Evolutionary conservation across 2,113 vertebrate genomes (phyloP), one percentile per base, ranked within the genome.

Genomic region (Acrocephalus kingi): DNA sequence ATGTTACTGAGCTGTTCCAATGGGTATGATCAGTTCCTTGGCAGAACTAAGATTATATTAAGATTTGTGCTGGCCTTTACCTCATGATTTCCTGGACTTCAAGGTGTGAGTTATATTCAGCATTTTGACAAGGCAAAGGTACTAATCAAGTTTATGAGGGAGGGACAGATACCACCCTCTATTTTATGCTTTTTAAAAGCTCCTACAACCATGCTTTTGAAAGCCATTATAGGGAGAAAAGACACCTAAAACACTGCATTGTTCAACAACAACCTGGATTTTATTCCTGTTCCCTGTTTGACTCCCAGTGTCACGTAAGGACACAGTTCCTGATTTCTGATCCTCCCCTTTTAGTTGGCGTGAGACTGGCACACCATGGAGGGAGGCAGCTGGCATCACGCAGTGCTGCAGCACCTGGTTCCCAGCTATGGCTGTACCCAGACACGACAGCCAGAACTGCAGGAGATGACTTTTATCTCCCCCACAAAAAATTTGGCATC

Each of bases 401-500:
- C 33, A 30, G 66, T 10, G 71, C 62, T 72, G 58, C 62, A 92
- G 86, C 91, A 93, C 84, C 90, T 95, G 94, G 24, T 52, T 51
- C 87, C 58, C 71, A 46, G 54, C 62, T 56, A n/a, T 1, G 13
- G 56, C n/a, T 52, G 33, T 10, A 18, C n/a, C 4, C 13, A 55
- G 66, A 37, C 39, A 69, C 1, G 2, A 30, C 79, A 83, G 79
- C 78, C 75, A 41, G 62, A 87, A 55, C 43, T 43, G 71, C 75
- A 64, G 66, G 56, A 59, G 27, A 19, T 21, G 0, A 61, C 31
- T 72, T 72, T 21, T 25, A 41, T 19, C 58, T 83, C 52, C 18
- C 43, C 6, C 7, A 27, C 68, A 87, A 54, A 67, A 8, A 41
- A n/a, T 39, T 13, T 6, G 14, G 59, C 59, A 68, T 86, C 46